Evolutionary conservation across 30 jellyfish, hydroid and myxozoan genomes (phyloP).

Genomic region (Calvadosia cruxmelitensis): DNA sequence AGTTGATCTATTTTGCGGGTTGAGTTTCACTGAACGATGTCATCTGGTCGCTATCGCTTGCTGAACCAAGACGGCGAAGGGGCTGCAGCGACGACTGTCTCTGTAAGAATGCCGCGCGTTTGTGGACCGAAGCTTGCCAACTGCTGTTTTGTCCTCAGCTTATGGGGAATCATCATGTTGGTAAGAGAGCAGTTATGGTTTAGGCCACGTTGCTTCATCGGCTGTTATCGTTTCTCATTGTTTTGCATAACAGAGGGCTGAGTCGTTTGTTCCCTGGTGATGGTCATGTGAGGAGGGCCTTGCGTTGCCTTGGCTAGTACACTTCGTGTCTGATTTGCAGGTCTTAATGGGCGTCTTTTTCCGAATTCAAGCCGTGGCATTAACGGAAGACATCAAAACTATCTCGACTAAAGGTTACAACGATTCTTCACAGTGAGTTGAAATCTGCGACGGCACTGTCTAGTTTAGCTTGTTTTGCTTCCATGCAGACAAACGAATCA

Average conservation of each 20-base stretch:
- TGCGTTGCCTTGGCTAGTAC: background rate
- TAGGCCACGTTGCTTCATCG: no score
- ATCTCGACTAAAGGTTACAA: constrained; percentile 30
- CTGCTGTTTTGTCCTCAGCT: constrained; percentile 82
- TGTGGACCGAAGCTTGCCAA: constrained; percentile 90
- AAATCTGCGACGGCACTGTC: no score
- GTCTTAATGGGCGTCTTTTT: constrained; percentile 65
- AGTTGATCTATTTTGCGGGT: no score
- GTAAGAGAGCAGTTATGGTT: no score
- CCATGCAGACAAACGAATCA: no score
- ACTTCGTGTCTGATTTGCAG: constrained; percentile 16
- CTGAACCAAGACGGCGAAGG: background rate
- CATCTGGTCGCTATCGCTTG: background rate
- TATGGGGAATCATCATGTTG: constrained; percentile 88
- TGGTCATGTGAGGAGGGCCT: background rate
- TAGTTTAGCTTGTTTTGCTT: no score
- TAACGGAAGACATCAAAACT: constrained; percentile 60
- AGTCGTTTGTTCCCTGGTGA: background rate
- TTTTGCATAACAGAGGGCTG: background rate
- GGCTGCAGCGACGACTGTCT: background rate
- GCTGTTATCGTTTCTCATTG: no score
- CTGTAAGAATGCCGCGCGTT: constrained; percentile 54
- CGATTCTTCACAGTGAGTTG: constrained; percentile 58
- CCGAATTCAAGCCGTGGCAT: constrained; percentile 71
- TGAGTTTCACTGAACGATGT: no score